Evolutionary conservation across 2,888 invertebrate genomes (phyloP).

Genomic region (Aleiodes alternator): DNA sequence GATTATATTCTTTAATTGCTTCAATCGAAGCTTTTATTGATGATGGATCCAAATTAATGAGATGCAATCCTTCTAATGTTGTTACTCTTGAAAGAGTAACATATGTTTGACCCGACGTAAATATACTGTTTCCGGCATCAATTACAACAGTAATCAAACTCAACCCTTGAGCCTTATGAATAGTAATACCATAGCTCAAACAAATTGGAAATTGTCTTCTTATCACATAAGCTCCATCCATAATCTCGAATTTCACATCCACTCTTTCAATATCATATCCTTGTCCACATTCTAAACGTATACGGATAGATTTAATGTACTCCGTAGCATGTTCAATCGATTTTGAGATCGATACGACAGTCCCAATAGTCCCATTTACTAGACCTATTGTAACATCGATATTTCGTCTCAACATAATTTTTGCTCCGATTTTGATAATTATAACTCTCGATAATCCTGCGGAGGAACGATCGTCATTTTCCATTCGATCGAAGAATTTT

Average conservation of each 20-base stretch:
- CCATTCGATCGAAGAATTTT: slow-evolving; percentile 44
- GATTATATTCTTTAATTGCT: slow-evolving; percentile 56
- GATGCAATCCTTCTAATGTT: slow-evolving; percentile 51
- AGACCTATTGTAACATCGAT: too few species aligned
- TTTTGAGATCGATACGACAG: background rate
- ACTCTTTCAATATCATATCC: background rate
- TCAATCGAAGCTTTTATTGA: slow-evolving; percentile 27
- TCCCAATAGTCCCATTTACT: background rate
- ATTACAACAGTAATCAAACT: slow-evolving; percentile 6
- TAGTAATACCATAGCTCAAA: slow-evolving; percentile 24
- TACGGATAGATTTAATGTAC: too few species aligned
- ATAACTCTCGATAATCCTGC: slow-evolving; percentile 57
- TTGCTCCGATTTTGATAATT: slow-evolving; percentile 46
- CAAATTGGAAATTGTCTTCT: slow-evolving; percentile 17
- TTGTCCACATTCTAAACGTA: background rate
- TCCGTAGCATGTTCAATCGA: too few species aligned
- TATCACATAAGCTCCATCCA: slow-evolving; percentile 16
- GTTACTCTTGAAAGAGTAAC: slow-evolving; percentile 56
- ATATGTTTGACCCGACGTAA: slow-evolving; percentile 44
- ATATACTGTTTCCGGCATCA: slow-evolving; percentile 19
- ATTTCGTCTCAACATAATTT: too few species aligned
- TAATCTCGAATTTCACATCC: slow-evolving; percentile 18
- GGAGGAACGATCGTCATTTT: slow-evolving; percentile 53
- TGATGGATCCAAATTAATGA: slow-evolving; percentile 52
- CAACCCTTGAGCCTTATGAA: slow-evolving; percentile 29